These are phyloP conservation scores for Andricus grossulariae DNA, from an alignment of 1,140 invertebrate species.

Conservation along the genomic window DNA sequence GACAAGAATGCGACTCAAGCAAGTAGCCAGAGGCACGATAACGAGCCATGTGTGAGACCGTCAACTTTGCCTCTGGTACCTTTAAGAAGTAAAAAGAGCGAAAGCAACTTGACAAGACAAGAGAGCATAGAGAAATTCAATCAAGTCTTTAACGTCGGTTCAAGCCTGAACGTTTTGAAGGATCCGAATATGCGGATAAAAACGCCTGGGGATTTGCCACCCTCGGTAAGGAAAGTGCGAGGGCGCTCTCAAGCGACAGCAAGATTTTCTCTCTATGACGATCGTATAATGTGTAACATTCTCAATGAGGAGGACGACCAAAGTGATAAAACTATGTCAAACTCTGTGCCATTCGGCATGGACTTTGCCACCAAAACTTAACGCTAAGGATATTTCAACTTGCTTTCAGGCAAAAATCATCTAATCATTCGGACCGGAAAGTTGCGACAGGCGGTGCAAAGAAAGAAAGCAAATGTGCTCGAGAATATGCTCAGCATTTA, in stretches of 20 bases:
- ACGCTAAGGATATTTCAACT: constrained; percentile 67
- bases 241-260: constrained; percentile 73
- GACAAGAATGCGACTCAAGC: constrained; percentile 52
- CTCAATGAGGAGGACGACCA: constrained; percentile 64
- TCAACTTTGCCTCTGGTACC: constrained; percentile 65
- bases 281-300: constrained; percentile 86
- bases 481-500: too few species aligned
- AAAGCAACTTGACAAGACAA: constrained; percentile 61
- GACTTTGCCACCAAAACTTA: constrained; percentile 70
- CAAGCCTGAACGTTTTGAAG: constrained; percentile 79
- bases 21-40: constrained; percentile 47
- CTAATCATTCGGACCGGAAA: not conserved
- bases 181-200: constrained; percentile 86
- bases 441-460: too few species aligned
- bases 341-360: constrained; percentile 70
- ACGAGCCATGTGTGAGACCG: constrained; percentile 59
- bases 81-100: constrained; percentile 56
- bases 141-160: constrained; percentile 79
- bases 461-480: too few species aligned
- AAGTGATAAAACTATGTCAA: constrained; percentile 63
- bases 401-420: constrained; percentile 58
- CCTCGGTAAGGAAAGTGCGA: constrained; percentile 82
- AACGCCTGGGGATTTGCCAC: constrained; percentile 87
- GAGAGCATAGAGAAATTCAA: constrained; percentile 81
- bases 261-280: constrained; percentile 89